Conservation (phyloP, 2,113 vertebrate genomes). For the Nyctereutes procyonoides region DNA sequence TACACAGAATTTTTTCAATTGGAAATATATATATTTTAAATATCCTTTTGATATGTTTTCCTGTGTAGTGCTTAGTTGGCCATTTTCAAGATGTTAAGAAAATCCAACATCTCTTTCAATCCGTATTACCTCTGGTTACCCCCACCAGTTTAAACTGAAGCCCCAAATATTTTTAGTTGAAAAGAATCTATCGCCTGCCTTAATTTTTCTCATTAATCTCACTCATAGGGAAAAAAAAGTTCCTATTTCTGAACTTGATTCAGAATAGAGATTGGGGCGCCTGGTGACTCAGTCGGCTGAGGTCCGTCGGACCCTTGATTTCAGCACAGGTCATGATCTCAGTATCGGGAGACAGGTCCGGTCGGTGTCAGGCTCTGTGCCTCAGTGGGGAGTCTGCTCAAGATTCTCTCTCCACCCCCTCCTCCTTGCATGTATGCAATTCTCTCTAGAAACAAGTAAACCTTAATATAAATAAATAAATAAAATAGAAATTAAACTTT, state of each 20-base stretch:
- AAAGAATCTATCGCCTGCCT: neutral
- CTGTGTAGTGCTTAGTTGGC: neutral
- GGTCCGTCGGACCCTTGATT: neutral
- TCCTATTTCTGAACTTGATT: conserved; percentile 16
- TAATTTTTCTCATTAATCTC: neutral
- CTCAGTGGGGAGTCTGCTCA: neutral
- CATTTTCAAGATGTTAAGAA: neutral
- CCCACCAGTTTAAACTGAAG: neutral
- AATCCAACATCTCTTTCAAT: conserved; percentile 10
- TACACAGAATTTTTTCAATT: neutral
- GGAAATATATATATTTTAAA: conserved; percentile 4
- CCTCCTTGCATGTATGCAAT: neutral
- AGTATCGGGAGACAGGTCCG: neutral
- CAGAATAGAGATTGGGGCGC: neutral
- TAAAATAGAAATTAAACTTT: neutral
- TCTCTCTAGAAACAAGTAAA: neutral
- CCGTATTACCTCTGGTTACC: neutral
- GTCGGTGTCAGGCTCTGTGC: neutral
- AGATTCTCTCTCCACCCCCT: neutral
- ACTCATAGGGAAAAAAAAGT: neutral
- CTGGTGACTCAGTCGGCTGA: neutral
- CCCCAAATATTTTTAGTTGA: conserved; percentile 22
- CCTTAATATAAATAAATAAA: neutral
- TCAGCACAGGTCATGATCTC: neutral
- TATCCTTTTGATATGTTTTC: neutral